Base-by-base conservation (phyloP, 2,888 invertebrate species). In the Hydrotaea diabolus region DNA sequence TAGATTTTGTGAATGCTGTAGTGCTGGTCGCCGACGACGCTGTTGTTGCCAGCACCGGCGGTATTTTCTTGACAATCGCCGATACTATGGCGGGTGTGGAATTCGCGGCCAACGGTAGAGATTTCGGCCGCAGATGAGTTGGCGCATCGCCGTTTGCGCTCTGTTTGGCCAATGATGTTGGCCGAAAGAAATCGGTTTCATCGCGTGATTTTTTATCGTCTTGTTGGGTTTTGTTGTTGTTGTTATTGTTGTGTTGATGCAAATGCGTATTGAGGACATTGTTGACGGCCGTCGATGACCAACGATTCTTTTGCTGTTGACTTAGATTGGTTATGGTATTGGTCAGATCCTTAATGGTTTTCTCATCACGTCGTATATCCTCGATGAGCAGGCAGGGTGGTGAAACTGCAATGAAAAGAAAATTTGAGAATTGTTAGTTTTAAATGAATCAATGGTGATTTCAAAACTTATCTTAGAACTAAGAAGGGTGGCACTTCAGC, bases 321-420 rank as follows among this genome's bases (percentile, higher is more conserved):
- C 92, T 92, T 88, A 96, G 96, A 89, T 96, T 93, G 13, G 97
- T 97, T 87, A 97, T 94, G 19, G 96, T 96, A 73, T 96, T 96
- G 2, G 97, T 96, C 88, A 97, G 96, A 91, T 97, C 96, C 86
- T 96, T 95, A 86, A 97, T 93, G 83, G 97, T 93, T 89, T 96
- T 95, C 89, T 96, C 96, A 90, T 95, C 95, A 31, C 95, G 93
- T 83, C 94, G 94, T 71, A 91, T 92, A 82, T 92, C 91, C 87
- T 93, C 92, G 80, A 92, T 92, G 59, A 92, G 87, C 39, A 92
- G 87, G 79, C 92, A 92, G 62, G 92, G 88, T 82, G 91, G 89
- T n/a, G 90, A 89, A 87, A 90, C 90, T 91, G 87, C 7, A 88
- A 88, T 11, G 62, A 85, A 43, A 79, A 62, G 69, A 66, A 31